phyloP scores from a whole-genome alignment of 2,113 vertebrate genomes.

The Enhydra lutris region DNA sequence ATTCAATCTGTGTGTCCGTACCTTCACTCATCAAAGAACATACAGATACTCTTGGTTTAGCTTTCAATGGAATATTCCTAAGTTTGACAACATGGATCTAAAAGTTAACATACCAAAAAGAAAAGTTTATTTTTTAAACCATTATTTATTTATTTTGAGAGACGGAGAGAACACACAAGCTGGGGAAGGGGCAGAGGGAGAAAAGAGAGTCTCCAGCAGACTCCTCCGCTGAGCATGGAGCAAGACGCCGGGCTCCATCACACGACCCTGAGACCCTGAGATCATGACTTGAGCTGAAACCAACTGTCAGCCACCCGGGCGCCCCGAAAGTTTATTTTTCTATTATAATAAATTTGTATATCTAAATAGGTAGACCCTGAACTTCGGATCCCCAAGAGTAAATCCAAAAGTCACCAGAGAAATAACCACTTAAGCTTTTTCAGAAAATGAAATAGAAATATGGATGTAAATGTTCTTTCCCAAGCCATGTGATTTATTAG shows the following conservation, averaged over 20 bases:
- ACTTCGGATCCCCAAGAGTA: neutral
- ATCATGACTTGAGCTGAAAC: neutral
- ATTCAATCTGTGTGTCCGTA: neutral
- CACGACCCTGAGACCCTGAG: neutral
- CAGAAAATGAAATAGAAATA: neutral
- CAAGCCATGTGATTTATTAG: neutral
- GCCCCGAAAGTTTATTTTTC: neutral
- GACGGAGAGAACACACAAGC: neutral
- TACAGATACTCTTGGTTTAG: neutral
- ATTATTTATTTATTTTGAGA: neutral
- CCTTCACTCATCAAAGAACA: neutral
- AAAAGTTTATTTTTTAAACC: neutral
- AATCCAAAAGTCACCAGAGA: neutral
- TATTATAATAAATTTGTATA: neutral
- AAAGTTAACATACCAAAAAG: neutral
- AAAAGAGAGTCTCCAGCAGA: neutral
- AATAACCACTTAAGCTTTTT: neutral
- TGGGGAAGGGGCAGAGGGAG: neutral
- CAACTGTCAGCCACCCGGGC: neutral
- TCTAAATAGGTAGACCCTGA: neutral
- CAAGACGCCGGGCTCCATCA: neutral
- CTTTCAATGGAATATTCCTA: neutral
- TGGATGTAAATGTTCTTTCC: neutral
- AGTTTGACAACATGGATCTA: conserved; percentile 3
- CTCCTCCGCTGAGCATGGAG: neutral